phyloP scores from a whole-genome alignment of 2,888 invertebrate genomes.

The Eupithecia subumbrata region DNA sequence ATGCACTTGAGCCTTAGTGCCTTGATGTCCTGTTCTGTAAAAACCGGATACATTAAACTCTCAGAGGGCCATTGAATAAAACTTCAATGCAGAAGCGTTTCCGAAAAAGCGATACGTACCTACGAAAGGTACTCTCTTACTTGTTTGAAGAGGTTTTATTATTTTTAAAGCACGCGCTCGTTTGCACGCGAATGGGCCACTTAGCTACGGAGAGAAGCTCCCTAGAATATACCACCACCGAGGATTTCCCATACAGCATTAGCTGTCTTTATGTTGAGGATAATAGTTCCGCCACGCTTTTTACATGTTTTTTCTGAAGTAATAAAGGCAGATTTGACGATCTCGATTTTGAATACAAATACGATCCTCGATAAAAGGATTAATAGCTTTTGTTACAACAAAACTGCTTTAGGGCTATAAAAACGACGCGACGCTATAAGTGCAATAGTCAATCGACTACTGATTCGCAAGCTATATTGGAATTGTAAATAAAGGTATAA shows the following conservation, averaged over 20 bases:
- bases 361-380: slow-evolving; percentile 53
- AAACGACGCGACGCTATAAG: slow-evolving; percentile 63
- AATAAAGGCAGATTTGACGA: slow-evolving; percentile 52
- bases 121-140: slow-evolving; percentile 44
- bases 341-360: slow-evolving; percentile 51
- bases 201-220: slow-evolving; percentile 80
- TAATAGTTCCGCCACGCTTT: slow-evolving; percentile 80
- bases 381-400: slow-evolving; percentile 57
- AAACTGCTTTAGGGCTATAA: slow-evolving; percentile 57
- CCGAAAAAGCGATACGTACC: slow-evolving; percentile 36
- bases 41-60: slow-evolving; percentile 37
- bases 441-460: slow-evolving; percentile 58
- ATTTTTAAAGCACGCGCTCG: slow-evolving; percentile 83
- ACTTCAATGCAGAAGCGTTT: slow-evolving; percentile 40
- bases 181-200: slow-evolving; percentile 85
- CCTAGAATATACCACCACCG: slow-evolving; percentile 48
- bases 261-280: slow-evolving; percentile 74
- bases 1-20: not conserved
- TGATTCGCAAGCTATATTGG: not conserved
- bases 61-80: slow-evolving; percentile 35
- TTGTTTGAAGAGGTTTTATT: slow-evolving; percentile 78
- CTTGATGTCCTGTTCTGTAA: slow-evolving; percentile 7
- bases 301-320: slow-evolving; percentile 70
- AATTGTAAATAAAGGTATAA: not conserved
- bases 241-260: slow-evolving; percentile 71